These are phyloP conservation scores for Drosophila acutilabella DNA, from an alignment of 2,888 invertebrate species.

Conservation along the genomic window DNA sequence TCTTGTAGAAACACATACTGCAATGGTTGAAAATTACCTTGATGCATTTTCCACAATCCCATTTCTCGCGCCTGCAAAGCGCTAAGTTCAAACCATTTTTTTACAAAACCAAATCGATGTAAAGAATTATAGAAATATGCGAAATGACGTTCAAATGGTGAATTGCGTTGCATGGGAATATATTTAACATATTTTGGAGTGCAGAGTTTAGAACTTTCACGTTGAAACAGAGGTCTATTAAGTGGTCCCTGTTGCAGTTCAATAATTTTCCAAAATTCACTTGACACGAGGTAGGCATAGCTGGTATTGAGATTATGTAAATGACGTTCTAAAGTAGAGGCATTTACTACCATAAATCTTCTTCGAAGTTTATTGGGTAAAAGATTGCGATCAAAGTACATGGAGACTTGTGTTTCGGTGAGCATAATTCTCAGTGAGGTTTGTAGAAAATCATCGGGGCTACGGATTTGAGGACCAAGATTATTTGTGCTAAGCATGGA, in stretches of 20 bases:
- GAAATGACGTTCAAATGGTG: conserved; percentile 44
- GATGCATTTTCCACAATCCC: conserved; percentile 1
- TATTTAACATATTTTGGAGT: conserved; percentile 25
- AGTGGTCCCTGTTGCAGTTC: conserved; percentile 35
- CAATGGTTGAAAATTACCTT: neutral
- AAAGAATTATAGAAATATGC: neutral
- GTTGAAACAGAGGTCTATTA: conserved; percentile 24
- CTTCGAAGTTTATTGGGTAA: conserved; percentile 38
- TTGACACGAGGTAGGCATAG: conserved; percentile 52
- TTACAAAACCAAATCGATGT: conserved; percentile 18
- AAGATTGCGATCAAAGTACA: conserved; percentile 44
- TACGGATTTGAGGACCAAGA: conserved; percentile 22
- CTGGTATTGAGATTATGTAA: conserved; percentile 46
- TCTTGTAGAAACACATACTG: conserved; percentile 12
- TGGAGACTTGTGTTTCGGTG: conserved; percentile 41
- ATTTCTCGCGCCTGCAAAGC: neutral
- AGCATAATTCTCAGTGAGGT: conserved; percentile 46
- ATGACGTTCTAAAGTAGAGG: conserved; percentile 39
- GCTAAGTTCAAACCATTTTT: neutral
- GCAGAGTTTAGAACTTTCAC: conserved; percentile 31
- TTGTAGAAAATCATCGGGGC: conserved; percentile 32
- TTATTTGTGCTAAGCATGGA: conserved; percentile 30
- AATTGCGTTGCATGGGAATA: conserved; percentile 52
- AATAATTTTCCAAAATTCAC: conserved; percentile 11
- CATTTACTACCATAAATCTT: conserved; percentile 55